A percentile compares a stretch with the other conserved stretches of the same genome.
Evolutionary conservation across 2,113 vertebrate species (phyloP).

Genomic region (Mobula birostris): DNA sequence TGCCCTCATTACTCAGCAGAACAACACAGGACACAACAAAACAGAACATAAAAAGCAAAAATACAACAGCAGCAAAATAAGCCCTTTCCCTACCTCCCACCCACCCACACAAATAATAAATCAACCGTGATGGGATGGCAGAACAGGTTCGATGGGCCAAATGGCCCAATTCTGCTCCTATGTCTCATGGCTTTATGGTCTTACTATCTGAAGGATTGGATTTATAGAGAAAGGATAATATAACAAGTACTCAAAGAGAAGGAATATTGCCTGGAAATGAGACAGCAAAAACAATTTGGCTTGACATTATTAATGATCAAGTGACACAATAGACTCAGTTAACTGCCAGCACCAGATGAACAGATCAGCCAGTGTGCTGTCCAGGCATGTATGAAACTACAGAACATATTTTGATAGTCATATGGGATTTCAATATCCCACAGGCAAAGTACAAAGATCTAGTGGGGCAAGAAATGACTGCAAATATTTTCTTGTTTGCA

Average conservation of each 20-base stretch:
- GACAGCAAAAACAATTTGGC: not conserved
- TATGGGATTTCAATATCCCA: not conserved
- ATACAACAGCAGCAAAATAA: too few relatives aligned
- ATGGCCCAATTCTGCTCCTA: too few relatives aligned
- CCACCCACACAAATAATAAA: too few relatives aligned
- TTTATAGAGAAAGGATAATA: not conserved
- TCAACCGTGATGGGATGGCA: too few relatives aligned
- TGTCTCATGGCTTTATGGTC: not conserved
- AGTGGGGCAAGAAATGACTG: not conserved
- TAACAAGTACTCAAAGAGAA: not conserved
- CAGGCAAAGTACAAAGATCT: not conserved
- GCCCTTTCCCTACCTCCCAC: too few relatives aligned
- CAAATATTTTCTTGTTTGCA: not conserved
- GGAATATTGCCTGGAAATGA: not conserved
- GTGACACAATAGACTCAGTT: not conserved
- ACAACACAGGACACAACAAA: too few relatives aligned
- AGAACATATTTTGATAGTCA: not conserved
- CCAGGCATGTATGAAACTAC: not conserved
- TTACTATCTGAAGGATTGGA: not conserved
- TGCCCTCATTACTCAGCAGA: too few relatives aligned
- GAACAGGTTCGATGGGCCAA: too few relatives aligned
- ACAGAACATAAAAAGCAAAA: too few relatives aligned
- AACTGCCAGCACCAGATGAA: constrained; percentile 3
- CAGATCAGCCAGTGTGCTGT: not conserved
- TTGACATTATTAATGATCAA: not conserved